Conservation (phyloP, 2,113 vertebrate species). For the Anhinga rufa region DNA sequence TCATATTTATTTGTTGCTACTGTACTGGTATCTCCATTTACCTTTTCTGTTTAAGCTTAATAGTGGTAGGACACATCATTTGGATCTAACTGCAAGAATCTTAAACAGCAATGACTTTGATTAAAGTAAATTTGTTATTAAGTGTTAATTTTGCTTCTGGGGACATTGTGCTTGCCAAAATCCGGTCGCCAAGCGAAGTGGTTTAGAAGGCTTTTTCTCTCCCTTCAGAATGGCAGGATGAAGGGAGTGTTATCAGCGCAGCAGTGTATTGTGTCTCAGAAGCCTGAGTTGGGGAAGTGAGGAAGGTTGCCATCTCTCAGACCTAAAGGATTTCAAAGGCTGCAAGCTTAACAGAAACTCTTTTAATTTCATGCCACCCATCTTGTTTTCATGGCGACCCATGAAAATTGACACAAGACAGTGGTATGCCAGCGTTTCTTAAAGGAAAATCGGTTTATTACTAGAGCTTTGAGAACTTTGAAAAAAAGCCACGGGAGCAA, state of each 20-base stretch:
- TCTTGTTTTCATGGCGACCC: constrained; percentile 59
- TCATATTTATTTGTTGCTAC: not conserved
- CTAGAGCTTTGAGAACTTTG: not conserved
- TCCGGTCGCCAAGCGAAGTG: not conserved
- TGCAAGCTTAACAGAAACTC: constrained; percentile 67
- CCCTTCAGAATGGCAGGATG: constrained; percentile 44
- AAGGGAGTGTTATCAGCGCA: constrained; percentile 45
- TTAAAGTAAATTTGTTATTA: not conserved
- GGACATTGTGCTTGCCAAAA: not conserved
- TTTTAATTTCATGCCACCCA: constrained; percentile 62
- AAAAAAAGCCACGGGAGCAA: constrained; percentile 5
- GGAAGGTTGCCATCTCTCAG: constrained; percentile 50
- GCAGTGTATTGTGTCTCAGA: constrained; percentile 54
- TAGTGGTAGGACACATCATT: not conserved
- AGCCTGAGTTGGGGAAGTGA: constrained; percentile 56
- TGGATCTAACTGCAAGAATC: not conserved
- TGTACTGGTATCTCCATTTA: not conserved
- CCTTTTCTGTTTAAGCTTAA: not conserved
- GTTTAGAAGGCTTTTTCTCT: not conserved
- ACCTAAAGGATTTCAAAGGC: constrained; percentile 69
- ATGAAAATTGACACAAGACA: constrained; percentile 54
- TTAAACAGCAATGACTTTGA: not conserved
- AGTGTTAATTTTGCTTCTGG: not conserved
- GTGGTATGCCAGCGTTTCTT: not conserved
- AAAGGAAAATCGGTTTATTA: constrained; percentile 7